Evolutionary conservation across 2,113 vertebrate genomes (phyloP).

Genomic region (Nibea coibor): DNA sequence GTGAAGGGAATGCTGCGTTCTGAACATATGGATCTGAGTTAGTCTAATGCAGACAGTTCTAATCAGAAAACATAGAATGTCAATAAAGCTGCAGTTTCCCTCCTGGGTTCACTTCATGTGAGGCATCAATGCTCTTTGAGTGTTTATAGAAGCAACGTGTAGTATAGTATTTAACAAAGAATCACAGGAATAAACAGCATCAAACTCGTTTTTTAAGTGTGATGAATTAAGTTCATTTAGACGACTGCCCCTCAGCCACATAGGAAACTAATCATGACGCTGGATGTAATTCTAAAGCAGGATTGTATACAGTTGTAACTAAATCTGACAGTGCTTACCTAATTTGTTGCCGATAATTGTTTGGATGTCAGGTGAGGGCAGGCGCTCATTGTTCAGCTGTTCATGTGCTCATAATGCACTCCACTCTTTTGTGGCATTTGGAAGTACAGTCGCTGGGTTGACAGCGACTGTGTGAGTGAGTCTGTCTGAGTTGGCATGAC

Average conservation of each 20-base stretch:
- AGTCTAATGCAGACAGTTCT: not conserved
- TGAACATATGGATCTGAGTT: constrained; percentile 5
- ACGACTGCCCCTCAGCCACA: not conserved
- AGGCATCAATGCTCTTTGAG: not conserved
- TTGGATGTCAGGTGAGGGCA: not conserved
- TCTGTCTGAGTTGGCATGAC: not conserved
- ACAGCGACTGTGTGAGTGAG: not conserved
- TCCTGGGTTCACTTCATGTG: not conserved
- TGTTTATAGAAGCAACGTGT: too few species aligned
- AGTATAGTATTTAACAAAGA: not conserved
- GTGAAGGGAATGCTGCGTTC: not conserved
- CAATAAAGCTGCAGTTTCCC: not conserved
- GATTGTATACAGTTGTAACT: not conserved
- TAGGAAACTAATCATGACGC: not conserved
- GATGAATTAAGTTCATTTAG: not conserved
- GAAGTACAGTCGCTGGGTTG: not conserved
- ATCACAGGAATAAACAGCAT: not conserved
- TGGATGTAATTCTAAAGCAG: not conserved
- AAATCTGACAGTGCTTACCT: not conserved
- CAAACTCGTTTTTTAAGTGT: not conserved
- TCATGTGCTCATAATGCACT: not conserved
- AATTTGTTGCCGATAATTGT: not conserved
- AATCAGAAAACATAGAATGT: not conserved
- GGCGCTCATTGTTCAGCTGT: not conserved
- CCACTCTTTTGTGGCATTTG: not conserved